These are phyloP conservation scores for Eurypyga helias DNA, from an alignment of 2,113 vertebrate species.

Conservation along the genomic window DNA sequence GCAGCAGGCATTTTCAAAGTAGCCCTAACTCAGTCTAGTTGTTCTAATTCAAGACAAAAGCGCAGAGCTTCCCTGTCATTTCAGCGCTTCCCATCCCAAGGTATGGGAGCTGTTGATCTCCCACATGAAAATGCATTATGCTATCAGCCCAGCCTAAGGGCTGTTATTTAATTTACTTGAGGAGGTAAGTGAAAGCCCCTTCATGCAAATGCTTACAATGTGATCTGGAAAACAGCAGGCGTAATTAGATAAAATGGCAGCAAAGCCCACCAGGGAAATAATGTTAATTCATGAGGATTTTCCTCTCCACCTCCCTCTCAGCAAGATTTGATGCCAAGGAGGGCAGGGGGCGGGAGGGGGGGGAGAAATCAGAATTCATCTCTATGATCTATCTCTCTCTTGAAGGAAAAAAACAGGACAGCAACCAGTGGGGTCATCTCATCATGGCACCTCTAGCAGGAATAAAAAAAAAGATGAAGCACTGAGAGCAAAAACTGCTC, in stretches of 20 bases:
- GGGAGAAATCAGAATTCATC: neutral
- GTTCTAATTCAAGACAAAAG: constrained; percentile 12
- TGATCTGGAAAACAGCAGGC: constrained; percentile 70
- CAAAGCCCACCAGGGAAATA: constrained; percentile 65
- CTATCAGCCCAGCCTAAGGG: constrained; percentile 68
- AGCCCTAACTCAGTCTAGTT: neutral
- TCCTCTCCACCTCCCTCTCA: constrained; percentile 52
- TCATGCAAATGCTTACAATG: constrained; percentile 69
- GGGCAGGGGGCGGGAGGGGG: accelerated
- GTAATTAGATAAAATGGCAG: constrained; percentile 71
- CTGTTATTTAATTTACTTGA: constrained; percentile 73
- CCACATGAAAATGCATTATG: constrained; percentile 62
- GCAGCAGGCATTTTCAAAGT: neutral
- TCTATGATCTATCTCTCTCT: neutral
- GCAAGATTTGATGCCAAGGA: constrained; percentile 29
- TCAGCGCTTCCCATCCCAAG: constrained; percentile 38
- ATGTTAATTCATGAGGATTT: constrained; percentile 60
- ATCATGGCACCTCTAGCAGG: neutral
- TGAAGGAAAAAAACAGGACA: neutral
- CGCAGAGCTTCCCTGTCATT: neutral
- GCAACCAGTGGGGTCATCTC: neutral
- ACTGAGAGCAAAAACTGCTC: neutral
- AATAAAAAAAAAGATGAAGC: neutral
- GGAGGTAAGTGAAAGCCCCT: constrained; percentile 73
- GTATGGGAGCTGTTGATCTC: constrained; percentile 66